Evolutionary conservation across 1,140 invertebrate genomes (phyloP).

Genomic region (Zaprionus nigranus): DNA sequence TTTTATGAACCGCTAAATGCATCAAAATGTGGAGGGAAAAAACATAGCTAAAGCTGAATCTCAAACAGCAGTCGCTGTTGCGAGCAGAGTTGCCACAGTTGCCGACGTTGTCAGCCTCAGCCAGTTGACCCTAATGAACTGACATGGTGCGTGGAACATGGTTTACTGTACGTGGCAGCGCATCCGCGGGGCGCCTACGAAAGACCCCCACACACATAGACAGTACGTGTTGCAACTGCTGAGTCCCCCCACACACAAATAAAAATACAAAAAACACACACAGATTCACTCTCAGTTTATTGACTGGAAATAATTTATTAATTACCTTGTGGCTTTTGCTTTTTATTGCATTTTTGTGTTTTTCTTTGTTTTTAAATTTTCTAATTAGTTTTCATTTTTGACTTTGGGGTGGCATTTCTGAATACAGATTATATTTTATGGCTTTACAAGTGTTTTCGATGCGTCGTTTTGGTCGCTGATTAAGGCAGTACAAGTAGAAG

Average conservation of each 20-base stretch:
- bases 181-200: constrained; percentile 66
- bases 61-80: background rate
- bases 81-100: constrained; percentile 22
- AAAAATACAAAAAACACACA: constrained; percentile 28
- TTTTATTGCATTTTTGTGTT: constrained; percentile 40
- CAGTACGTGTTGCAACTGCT: constrained; percentile 62
- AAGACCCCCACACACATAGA: constrained; percentile 27
- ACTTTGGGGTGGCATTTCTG: constrained; percentile 65
- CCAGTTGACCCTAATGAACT: constrained; percentile 74
- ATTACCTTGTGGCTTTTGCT: constrained; percentile 60
- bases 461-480: constrained; percentile 27
- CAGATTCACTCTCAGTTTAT: constrained; percentile 55
- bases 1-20: constrained; percentile 72
- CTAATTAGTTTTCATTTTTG: constrained; percentile 62
- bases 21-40: constrained; percentile 34
- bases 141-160: constrained; percentile 59
- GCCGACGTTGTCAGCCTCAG: constrained; percentile 41
- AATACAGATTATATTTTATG: constrained; percentile 29
- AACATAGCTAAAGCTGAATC: constrained; percentile 6
- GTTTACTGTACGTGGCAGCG: constrained; percentile 27
- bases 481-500: background rate
- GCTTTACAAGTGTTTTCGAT: constrained; percentile 59
- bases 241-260: constrained; percentile 36
- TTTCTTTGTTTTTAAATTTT: constrained; percentile 40
- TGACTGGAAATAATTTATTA: constrained; percentile 82